phyloP scores from a whole-genome alignment of 1,140 invertebrate species.

The Leptonema lineaticorne region DNA sequence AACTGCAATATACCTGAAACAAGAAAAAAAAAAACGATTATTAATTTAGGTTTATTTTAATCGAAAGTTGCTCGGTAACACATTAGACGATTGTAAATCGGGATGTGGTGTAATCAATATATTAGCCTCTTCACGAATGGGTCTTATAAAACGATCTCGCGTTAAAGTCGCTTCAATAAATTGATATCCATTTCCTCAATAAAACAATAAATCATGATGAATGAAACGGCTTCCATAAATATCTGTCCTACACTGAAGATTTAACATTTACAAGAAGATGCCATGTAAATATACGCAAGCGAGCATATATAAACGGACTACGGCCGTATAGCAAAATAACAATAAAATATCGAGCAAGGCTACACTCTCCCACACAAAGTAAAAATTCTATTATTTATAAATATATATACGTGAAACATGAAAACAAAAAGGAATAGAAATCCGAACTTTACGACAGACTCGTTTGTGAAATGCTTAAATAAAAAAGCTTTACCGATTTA shows the following conservation, averaged over 20 bases:
- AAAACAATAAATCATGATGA: constrained; percentile 18
- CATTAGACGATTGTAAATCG: constrained; percentile 15
- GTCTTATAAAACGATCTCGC: constrained; percentile 11
- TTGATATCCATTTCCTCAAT: constrained; percentile 18
- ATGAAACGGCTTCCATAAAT: constrained; percentile 9
- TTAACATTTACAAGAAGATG: background rate
- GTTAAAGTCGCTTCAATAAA: constrained; percentile 14
- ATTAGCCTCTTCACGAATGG: background rate
- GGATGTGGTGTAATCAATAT: constrained; percentile 11
- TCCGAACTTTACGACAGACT: background rate
- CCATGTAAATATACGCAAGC: background rate
- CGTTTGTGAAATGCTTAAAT: too few species aligned
- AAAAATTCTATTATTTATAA: background rate
- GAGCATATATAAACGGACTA: background rate
- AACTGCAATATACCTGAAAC: background rate
- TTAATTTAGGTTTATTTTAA: background rate
- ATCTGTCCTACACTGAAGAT: constrained; percentile 8
- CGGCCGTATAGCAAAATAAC: background rate
- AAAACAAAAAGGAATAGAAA: background rate
- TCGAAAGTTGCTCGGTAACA: background rate
- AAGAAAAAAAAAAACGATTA: constrained; percentile 7
- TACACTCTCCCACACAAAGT: background rate
- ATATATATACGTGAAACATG: background rate
- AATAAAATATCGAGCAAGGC: background rate
- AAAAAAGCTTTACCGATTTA: constrained; percentile 11